Percentiles rank a stretch among this genome's conserved stretches.
These are phyloP conservation scores for Drosophila lutescens DNA, from an alignment of 2,888 invertebrate genomes.

Conservation along the genomic window DNA sequence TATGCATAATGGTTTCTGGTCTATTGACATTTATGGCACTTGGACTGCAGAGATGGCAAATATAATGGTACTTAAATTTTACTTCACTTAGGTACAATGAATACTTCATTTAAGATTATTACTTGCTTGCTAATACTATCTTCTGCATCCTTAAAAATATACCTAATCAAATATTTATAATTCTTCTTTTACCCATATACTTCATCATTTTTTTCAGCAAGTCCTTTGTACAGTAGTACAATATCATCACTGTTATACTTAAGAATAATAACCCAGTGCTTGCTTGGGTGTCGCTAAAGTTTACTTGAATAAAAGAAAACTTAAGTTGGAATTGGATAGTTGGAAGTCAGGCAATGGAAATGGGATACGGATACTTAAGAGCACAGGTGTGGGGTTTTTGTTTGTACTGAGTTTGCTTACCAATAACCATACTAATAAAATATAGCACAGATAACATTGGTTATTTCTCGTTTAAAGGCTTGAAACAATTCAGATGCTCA, in stretches of 20 bases:
- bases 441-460: background rate
- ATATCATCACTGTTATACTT: background rate
- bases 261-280: constrained; percentile 1
- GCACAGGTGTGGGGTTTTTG: background rate
- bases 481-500: background rate
- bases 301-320: constrained; percentile 50
- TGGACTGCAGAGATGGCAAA: constrained; percentile 16
- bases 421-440: background rate
- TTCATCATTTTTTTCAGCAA: background rate
- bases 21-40: constrained; percentile 77
- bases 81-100: background rate
- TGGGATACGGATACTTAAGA: constrained; percentile 33
- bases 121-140: too few species aligned
- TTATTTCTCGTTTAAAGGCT: background rate
- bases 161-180: too few species aligned
- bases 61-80: background rate
- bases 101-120: background rate
- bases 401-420: background rate
- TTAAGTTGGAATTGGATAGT: constrained; percentile 58
- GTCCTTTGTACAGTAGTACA: too few species aligned
- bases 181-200: background rate
- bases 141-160: too few species aligned
- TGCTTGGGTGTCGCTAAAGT: constrained; percentile 41
- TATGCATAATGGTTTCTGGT: constrained; percentile 76
- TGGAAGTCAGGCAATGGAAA: constrained; percentile 56